Base-by-base conservation (phyloP, 2,888 invertebrate species). In the Eilema sororculum region DNA sequence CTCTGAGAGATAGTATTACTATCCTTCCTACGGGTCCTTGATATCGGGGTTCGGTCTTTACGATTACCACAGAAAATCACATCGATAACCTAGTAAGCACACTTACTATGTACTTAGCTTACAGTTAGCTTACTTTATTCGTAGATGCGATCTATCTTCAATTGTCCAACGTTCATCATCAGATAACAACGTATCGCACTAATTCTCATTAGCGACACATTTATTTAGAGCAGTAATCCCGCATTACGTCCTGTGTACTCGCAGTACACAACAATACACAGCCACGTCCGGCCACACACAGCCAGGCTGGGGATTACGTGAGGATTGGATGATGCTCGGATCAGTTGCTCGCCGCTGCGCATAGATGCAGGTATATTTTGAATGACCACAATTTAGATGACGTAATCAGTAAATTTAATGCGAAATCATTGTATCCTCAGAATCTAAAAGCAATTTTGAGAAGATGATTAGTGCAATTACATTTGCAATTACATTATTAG, bases 191-290 rank as follows among this genome's bases (percentile, higher is more conserved):
- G 46, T 33, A 65, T 64, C 25, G 41, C 57, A 61, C 67, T 72
- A 63, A 73, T 72, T 68, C 67, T 79, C 74, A 75, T 79, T 73
- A 75, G 57, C 59, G 24, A 68, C 57, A 72, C 65, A 72, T 79
- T 76, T 74, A 71, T 74, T 71, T 68, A 70, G 68, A 46, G 59
- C 70, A 6, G 41, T 73, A 68, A 74, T 72, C 69, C 65, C 10
- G 61, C 67, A 67, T 75, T 70, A 74, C 60, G 46, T n/a, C 28
- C 58, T 22, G 41, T 59, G 24, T 52, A 64, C 33, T 41, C 57
- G 24, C 25, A 56, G 67, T 60, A 37, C 41, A 63, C 61, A 66
- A 24, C 28, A 59, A 57, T 66, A 62, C 61, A 62, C 52, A 65
- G 20, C 24, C 60, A 60, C 46, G 64, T 62, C 62, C 33, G 30